Evolutionary conservation across 2,888 invertebrate genomes (phyloP).

Genomic region (Hesperia comma): DNA sequence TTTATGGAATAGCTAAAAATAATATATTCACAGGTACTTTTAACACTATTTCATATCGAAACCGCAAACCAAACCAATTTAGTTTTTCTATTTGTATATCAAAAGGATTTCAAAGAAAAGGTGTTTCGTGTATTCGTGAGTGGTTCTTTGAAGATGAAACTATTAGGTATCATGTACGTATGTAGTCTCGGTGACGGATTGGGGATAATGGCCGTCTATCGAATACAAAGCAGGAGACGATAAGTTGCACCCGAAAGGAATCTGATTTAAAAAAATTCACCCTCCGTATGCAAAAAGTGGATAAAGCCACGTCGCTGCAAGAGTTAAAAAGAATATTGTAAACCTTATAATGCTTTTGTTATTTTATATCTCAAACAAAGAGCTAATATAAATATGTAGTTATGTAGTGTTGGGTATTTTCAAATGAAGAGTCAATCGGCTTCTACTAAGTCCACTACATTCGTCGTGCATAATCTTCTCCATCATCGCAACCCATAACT

Average conservation of each 20-base stretch:
- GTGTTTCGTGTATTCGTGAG: constrained; percentile 36
- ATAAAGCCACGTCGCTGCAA: not conserved
- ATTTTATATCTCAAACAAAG: no score
- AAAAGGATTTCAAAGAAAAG: constrained; percentile 53
- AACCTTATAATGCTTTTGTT: no score
- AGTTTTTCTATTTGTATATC: constrained; percentile 56
- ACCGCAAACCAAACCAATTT: constrained; percentile 5
- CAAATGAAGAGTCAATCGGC: no score
- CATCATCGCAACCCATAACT: no score
- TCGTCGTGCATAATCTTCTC: no score
- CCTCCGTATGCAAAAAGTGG: constrained; percentile 23
- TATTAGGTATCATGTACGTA: constrained; percentile 27
- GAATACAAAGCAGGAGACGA: constrained; percentile 54
- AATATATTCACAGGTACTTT: no score
- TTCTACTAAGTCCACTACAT: no score
- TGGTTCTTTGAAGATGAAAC: constrained; percentile 33
- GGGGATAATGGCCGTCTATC: constrained; percentile 52
- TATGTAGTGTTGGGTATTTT: no score
- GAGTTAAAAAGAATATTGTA: no score
- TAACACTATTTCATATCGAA: constrained; percentile 1
- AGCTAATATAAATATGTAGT: no score
- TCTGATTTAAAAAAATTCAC: constrained; percentile 59
- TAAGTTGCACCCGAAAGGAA: constrained; percentile 54
- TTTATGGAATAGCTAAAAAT: no score
- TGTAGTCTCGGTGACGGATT: constrained; percentile 48